phyloP scores from a whole-genome alignment of 2,797 vertebrate genomes.

The Hozukius guyotensis region DNA sequence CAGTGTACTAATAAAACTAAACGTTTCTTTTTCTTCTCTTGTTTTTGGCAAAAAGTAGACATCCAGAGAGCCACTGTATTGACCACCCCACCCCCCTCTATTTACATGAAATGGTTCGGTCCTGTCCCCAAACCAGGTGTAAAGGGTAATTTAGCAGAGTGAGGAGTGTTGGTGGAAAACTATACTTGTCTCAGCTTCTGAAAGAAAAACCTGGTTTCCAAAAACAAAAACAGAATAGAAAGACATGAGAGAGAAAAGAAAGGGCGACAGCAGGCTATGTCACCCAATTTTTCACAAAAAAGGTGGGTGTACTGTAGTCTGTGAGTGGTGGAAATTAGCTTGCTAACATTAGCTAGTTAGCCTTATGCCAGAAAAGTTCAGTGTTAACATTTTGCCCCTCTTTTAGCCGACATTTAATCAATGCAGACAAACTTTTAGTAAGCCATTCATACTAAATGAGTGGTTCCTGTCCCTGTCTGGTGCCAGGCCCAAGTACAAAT shows the following conservation, averaged over 20 bases:
- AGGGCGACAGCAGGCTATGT: neutral
- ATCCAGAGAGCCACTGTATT: neutral
- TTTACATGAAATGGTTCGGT: neutral
- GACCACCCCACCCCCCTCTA: neutral
- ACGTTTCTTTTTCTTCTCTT: neutral
- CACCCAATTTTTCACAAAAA: neutral
- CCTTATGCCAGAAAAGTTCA: too few species aligned
- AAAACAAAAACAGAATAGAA: neutral
- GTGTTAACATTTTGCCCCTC: neutral
- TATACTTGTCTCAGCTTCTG: neutral
- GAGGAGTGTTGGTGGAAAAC: neutral
- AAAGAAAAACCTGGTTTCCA: neutral
- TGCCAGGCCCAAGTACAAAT: neutral
- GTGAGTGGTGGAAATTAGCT: neutral
- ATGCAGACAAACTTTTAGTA: neutral
- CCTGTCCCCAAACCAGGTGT: neutral
- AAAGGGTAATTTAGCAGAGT: neutral
- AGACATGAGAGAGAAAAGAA: neutral
- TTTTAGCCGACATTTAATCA: neutral
- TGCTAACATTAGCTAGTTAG: neutral
- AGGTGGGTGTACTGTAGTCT: neutral
- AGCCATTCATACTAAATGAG: neutral
- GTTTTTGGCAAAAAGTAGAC: neutral
- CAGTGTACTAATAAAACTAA: neutral
- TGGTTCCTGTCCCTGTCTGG: neutral